Conservation (phyloP, 2,797 vertebrate genomes). For the Dromococcyx pavoninus region DNA sequence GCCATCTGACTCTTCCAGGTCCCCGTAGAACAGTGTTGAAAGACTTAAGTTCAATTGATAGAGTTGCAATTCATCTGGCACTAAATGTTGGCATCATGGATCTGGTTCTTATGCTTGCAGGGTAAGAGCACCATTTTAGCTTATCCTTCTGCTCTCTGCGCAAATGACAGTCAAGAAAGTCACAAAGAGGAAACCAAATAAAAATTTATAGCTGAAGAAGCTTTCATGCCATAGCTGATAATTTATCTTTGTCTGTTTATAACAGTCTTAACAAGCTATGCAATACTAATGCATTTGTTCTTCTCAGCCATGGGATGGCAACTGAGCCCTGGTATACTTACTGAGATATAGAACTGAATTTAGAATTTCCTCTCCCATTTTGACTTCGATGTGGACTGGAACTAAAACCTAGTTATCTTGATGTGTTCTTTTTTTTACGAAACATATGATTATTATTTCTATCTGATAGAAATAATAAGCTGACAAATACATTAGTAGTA, state of each 20-base stretch:
- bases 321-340: background rate
- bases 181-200: background rate
- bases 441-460: background rate
- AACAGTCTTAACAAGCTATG: background rate
- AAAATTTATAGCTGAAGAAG: background rate
- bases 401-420: background rate
- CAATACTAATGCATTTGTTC: background rate
- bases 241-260: background rate
- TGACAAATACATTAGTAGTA: background rate
- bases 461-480: background rate
- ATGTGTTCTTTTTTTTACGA: background rate
- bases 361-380: background rate
- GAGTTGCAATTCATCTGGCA: background rate
- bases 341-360: background rate
- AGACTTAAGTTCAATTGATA: background rate
- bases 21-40: background rate
- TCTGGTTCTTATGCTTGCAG: background rate
- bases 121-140: background rate
- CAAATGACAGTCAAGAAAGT: background rate
- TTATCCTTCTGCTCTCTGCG: background rate
- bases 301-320: background rate
- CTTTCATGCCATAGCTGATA: background rate
- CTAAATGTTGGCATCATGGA: background rate
- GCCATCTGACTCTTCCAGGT: background rate
- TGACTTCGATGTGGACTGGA: background rate